A percentile compares a stretch with the other conserved stretches of the same genome.
phyloP scores from a whole-genome alignment of 1,140 invertebrate species.

The Medauroidea extradentata region DNA sequence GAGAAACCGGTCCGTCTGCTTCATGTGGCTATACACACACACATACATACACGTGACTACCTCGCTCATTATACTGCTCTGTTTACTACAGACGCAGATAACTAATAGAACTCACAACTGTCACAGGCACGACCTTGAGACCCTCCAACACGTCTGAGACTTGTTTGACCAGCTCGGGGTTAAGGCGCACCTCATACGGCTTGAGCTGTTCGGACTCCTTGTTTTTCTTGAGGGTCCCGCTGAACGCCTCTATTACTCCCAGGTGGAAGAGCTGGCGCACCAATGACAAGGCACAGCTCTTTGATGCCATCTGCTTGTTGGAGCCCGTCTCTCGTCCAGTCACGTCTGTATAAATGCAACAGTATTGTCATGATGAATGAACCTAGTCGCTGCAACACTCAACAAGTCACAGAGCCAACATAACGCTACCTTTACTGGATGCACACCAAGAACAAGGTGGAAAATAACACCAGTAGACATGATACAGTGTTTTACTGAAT shows the following conservation, averaged over 20 bases:
- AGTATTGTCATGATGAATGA: too few species aligned
- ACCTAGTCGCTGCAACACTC: too few species aligned
- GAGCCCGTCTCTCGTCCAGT: slow-evolving; percentile 87
- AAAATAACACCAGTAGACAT: too few species aligned
- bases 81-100: too few species aligned
- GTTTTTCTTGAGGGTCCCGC: slow-evolving; percentile 80
- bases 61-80: too few species aligned
- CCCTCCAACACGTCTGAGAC: slow-evolving; percentile 59
- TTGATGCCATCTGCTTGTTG: slow-evolving; percentile 94
- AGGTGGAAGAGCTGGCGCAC: slow-evolving; percentile 94
- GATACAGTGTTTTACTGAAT: too few species aligned
- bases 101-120: background rate
- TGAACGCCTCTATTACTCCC: slow-evolving; percentile 85
- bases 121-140: slow-evolving; percentile 54
- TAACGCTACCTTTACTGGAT: too few species aligned
- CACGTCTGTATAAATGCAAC: slow-evolving; percentile 53
- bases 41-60: too few species aligned
- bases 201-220: slow-evolving; percentile 66
- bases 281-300: slow-evolving; percentile 91
- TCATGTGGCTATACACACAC: slow-evolving; percentile 7
- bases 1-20: slow-evolving; percentile 42
- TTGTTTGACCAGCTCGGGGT: slow-evolving; percentile 59
- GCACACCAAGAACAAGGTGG: too few species aligned
- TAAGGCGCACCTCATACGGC: slow-evolving; percentile 73
- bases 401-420: too few species aligned